Conservation (phyloP, 92 coral and sea anemone species). For the Anthopleura xanthogrammica region DNA sequence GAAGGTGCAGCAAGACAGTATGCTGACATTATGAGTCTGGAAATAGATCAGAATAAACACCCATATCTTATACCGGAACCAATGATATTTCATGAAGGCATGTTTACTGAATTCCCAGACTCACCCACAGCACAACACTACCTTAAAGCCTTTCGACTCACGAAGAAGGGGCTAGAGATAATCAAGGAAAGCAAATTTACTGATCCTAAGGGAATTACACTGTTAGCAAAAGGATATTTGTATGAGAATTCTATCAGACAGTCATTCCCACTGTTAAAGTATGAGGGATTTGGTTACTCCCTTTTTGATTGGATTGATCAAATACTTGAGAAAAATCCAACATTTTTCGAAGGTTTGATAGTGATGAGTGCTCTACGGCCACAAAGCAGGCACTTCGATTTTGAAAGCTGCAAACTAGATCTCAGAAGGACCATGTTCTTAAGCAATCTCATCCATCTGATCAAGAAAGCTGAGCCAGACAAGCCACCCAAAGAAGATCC, state of each 20-base stretch:
- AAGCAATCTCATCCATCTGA: constrained; percentile 52
- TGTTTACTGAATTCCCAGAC: constrained; percentile 44
- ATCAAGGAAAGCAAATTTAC: constrained; percentile 56
- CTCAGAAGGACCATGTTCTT: constrained; percentile 25
- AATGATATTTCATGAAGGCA: constrained; percentile 45
- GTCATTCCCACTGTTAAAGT: constrained; percentile 11
- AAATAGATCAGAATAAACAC: constrained; percentile 28
- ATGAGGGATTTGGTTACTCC: background rate
- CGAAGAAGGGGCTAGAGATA: constrained; percentile 51
- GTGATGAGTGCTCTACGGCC: constrained; percentile 12
- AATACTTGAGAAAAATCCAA: constrained; percentile 15
- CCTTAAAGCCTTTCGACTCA: constrained; percentile 53
- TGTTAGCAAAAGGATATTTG: constrained; percentile 54
- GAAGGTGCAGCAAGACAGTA: background rate
- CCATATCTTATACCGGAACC: constrained; percentile 53
- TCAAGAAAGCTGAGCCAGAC: constrained; percentile 50
- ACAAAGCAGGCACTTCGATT: background rate
- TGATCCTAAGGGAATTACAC: constrained; percentile 47
- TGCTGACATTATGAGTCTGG: background rate
- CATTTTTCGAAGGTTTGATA: constrained; percentile 63
- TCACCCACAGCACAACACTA: constrained; percentile 75
- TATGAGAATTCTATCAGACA: constrained; percentile 53
- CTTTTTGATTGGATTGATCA: background rate
- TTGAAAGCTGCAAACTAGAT: constrained; percentile 32
- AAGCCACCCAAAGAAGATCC: constrained; percentile 32